phyloP scores from a whole-genome alignment of 30 jellyfish, hydroid and myxozoan species.

The Hydractinia symbiolongicarpus region DNA sequence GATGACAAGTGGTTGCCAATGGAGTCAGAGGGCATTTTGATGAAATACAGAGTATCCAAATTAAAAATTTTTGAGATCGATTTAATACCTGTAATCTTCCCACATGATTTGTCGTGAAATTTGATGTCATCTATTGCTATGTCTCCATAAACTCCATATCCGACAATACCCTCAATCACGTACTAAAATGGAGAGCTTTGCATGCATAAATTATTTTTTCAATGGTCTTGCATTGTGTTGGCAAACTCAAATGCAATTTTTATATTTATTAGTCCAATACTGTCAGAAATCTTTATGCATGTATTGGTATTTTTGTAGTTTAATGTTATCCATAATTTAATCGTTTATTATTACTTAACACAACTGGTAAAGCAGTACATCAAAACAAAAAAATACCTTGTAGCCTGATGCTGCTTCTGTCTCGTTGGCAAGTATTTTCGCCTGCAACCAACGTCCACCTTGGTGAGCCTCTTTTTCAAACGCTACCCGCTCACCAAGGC shows the following conservation, averaged over 20 bases:
- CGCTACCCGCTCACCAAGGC: slow-evolving; percentile 16
- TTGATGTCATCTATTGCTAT: slow-evolving; percentile 32
- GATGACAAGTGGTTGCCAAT: no score
- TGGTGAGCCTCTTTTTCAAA: slow-evolving; percentile 48
- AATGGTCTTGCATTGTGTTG: no score
- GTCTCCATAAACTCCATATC: slow-evolving; percentile 28
- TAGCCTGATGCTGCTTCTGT: background rate
- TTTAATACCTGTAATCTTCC: background rate
- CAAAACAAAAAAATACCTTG: slow-evolving; percentile 15
- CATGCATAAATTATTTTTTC: background rate
- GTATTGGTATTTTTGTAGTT: background rate
- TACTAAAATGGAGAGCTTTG: background rate
- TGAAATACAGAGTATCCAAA: no score
- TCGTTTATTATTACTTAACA: background rate
- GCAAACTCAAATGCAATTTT: no score
- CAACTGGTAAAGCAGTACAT: background rate
- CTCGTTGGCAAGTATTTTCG: slow-evolving; percentile 18
- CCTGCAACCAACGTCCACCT: slow-evolving; percentile 64
- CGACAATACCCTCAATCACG: slow-evolving; percentile 25
- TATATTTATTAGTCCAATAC: no score
- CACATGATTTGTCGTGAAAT: slow-evolving; percentile 14
- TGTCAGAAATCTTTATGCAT: no score
- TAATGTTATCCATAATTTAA: background rate
- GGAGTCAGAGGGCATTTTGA: no score
- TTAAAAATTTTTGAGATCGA: no score